Percentiles rank a stretch among this genome's conserved stretches.
phyloP scores from a whole-genome alignment of 1,140 invertebrate genomes.

The Drosophila littoralis region DNA sequence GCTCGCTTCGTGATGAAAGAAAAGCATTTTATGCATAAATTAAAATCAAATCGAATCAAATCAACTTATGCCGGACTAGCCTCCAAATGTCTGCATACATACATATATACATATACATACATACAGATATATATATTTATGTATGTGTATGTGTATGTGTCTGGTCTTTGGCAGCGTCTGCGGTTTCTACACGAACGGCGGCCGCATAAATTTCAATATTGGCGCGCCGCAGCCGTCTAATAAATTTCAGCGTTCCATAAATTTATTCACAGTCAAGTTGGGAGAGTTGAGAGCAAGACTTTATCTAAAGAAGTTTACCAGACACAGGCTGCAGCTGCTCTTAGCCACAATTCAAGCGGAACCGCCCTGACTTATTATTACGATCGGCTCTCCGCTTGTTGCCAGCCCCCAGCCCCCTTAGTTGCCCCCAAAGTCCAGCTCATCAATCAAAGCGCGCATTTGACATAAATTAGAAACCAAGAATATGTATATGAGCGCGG shows the following conservation, averaged over 20 bases:
- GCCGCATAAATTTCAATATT: slow-evolving; percentile 80
- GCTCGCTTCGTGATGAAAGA: slow-evolving; percentile 75
- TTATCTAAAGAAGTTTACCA: slow-evolving; percentile 11
- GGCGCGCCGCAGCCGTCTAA: slow-evolving; percentile 59
- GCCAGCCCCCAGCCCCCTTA: neutral
- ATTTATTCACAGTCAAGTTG: slow-evolving; percentile 76
- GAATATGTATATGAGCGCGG: slow-evolving; percentile 58
- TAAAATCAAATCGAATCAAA: slow-evolving; percentile 82
- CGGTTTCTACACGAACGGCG: slow-evolving; percentile 8
- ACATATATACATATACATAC: neutral
- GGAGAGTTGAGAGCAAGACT: slow-evolving; percentile 37
- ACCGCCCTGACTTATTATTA: slow-evolving; percentile 74
- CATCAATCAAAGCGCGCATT: slow-evolving; percentile 78
- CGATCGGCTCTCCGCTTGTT: slow-evolving; percentile 25
- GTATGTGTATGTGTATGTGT: neutral
- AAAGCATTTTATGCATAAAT: slow-evolving; percentile 82
- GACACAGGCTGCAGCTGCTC: slow-evolving; percentile 17
- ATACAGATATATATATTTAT: neutral
- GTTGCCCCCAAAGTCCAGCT: slow-evolving; percentile 1
- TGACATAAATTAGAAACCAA: slow-evolving; percentile 81
- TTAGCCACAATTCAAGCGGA: slow-evolving; percentile 40
- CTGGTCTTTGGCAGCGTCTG: slow-evolving; percentile 15
- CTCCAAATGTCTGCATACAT: slow-evolving; percentile 19
- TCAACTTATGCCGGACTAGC: slow-evolving; percentile 51
- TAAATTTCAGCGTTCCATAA: slow-evolving; percentile 76